Conservation (phyloP, 2,797 vertebrate species). For the Psittacula echo region DNA sequence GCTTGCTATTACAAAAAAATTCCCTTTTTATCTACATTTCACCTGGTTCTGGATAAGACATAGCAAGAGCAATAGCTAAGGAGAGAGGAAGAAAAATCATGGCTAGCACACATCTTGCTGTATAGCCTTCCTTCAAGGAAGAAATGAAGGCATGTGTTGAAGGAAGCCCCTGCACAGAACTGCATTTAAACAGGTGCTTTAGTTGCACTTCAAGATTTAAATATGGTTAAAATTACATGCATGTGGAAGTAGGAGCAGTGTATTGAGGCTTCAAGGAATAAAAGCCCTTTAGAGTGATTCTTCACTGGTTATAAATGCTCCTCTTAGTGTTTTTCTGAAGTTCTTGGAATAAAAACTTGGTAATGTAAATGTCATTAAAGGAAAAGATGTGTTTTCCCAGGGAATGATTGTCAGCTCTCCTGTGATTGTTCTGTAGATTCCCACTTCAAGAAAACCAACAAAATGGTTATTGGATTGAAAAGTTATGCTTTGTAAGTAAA, state of each 20-base stretch:
- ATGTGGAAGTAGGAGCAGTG: background rate
- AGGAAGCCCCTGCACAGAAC: background rate
- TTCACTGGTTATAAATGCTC: background rate
- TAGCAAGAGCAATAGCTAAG: background rate
- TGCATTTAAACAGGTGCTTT: background rate
- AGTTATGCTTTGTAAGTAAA: slow-evolving; percentile 44
- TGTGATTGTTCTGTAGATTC: background rate
- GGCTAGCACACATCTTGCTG: background rate
- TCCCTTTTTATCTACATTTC: background rate
- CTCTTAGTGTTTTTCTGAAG: background rate
- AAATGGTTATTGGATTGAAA: slow-evolving; percentile 33
- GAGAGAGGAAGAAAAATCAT: background rate
- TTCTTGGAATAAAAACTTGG: background rate
- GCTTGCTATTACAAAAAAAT: background rate
- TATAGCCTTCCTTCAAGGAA: background rate
- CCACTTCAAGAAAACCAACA: slow-evolving; percentile 15
- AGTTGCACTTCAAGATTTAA: background rate
- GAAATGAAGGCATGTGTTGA: background rate
- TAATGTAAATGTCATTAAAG: background rate
- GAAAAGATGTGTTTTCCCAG: background rate
- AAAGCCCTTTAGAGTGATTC: background rate
- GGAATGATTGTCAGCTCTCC: background rate
- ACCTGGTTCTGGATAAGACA: background rate
- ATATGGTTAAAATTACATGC: background rate
- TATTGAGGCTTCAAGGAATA: background rate